These are phyloP conservation scores for Callyntrura guangdongensis DNA, from an alignment of 2,888 invertebrate species.

Conservation along the genomic window DNA sequence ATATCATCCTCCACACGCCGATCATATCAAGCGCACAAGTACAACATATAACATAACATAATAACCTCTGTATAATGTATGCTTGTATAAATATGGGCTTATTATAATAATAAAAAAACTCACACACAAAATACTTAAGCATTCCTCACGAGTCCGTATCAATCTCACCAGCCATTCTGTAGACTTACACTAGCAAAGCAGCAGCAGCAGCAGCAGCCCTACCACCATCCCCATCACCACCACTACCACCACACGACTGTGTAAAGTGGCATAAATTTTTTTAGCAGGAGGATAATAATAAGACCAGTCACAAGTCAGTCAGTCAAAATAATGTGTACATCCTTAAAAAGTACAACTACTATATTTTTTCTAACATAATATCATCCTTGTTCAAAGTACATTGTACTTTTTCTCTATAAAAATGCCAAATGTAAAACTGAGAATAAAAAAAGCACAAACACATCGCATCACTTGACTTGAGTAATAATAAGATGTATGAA, in stretches of 20 bases:
- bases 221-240: background rate
- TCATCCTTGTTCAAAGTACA: too few relatives aligned
- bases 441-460: too few relatives aligned
- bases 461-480: too few relatives aligned
- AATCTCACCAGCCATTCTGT: too few relatives aligned
- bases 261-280: conserved; percentile 25
- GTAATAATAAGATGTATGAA: conserved; percentile 24
- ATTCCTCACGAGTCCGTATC: conserved; percentile 5
- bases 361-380: background rate
- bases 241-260: background rate
- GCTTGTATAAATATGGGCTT: background rate
- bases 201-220: background rate
- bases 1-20: too few relatives aligned
- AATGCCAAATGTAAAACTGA: conserved; percentile 2
- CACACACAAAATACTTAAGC: conserved; percentile 18
- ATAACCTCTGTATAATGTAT: background rate
- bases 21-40: too few relatives aligned
- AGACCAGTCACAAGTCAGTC: conserved; percentile 45
- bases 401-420: too few relatives aligned
- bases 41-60: too few relatives aligned
- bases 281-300: conserved; percentile 42
- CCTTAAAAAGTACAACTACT: background rate
- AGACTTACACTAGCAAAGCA: too few relatives aligned
- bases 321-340: conserved; percentile 29
- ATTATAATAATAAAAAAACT: conserved; percentile 16